Evolutionary conservation across 2,113 vertebrate genomes (phyloP).

Genomic region (Astatotilapia flaviijosephi): DNA sequence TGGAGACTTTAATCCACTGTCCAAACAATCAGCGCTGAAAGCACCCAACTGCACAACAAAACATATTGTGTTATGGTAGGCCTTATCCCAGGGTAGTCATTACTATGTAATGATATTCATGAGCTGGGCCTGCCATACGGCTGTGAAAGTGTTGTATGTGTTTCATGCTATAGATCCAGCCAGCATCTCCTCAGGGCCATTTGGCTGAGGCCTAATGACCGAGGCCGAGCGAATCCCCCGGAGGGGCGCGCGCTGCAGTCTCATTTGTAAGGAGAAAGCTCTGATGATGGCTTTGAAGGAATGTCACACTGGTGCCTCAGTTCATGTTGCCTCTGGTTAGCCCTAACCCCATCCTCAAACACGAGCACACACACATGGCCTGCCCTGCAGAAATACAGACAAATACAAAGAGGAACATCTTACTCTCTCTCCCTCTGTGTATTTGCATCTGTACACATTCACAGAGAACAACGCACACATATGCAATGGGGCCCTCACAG

Average conservation of each 20-base stretch:
- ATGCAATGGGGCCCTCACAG: conserved; percentile 57
- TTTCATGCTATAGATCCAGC: conserved; percentile 54
- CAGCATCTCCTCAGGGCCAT: conserved; percentile 42
- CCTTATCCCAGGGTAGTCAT: conserved; percentile 49
- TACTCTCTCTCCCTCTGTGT: neutral
- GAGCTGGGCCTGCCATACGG: conserved; percentile 51
- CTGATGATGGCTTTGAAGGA: conserved; percentile 65
- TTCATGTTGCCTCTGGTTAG: conserved; percentile 41
- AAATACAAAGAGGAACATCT: neutral
- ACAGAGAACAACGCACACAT: neutral
- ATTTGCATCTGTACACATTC: conserved; percentile 23
- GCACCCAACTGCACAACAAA: neutral
- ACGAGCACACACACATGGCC: neutral
- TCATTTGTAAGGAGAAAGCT: conserved; percentile 33
- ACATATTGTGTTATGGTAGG: conserved; percentile 12
- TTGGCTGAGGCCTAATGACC: conserved; percentile 62
- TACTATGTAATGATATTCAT: conserved; percentile 69
- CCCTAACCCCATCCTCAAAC: neutral
- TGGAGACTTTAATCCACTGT: neutral
- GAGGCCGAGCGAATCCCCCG: conserved; percentile 35
- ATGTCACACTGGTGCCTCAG: conserved; percentile 55
- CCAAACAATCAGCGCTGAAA: neutral
- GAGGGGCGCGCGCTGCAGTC: neutral
- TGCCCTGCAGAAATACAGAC: neutral
- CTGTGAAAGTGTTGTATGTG: conserved; percentile 31